Conservation (phyloP, 2,113 vertebrate species). For the Petrocephalus zakoni region DNA sequence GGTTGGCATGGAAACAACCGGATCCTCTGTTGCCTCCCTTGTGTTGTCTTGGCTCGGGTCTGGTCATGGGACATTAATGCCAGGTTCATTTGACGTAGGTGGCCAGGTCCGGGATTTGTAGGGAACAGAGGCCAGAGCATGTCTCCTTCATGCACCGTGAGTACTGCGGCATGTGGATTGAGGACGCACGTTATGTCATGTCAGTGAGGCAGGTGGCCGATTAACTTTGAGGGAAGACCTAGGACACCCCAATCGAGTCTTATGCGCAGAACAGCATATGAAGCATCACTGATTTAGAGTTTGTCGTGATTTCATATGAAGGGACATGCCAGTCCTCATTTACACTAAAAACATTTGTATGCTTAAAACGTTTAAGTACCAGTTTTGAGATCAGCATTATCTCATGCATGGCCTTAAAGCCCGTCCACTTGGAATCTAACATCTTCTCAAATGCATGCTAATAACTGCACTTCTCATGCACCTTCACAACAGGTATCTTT, state of each 20-base stretch:
- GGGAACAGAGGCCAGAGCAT: background rate
- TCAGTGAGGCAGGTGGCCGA: background rate
- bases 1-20: background rate
- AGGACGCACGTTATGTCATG: background rate
- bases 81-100: background rate
- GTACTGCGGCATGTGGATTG: background rate
- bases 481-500: background rate
- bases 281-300: background rate
- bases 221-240: background rate
- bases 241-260: background rate
- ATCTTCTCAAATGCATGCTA: background rate
- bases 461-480: background rate
- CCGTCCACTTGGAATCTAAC: background rate
- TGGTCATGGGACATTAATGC: background rate
- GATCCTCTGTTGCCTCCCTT: background rate
- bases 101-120: background rate
- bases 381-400: background rate
- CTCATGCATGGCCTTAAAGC: background rate
- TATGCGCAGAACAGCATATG: background rate
- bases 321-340: background rate
- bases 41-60: background rate
- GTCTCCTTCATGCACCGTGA: background rate
- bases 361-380: background rate
- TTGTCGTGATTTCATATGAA: background rate
- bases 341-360: background rate